These are phyloP conservation scores for Epistrophella euchroma DNA, from an alignment of 2,888 invertebrate genomes.

Conservation along the genomic window DNA sequence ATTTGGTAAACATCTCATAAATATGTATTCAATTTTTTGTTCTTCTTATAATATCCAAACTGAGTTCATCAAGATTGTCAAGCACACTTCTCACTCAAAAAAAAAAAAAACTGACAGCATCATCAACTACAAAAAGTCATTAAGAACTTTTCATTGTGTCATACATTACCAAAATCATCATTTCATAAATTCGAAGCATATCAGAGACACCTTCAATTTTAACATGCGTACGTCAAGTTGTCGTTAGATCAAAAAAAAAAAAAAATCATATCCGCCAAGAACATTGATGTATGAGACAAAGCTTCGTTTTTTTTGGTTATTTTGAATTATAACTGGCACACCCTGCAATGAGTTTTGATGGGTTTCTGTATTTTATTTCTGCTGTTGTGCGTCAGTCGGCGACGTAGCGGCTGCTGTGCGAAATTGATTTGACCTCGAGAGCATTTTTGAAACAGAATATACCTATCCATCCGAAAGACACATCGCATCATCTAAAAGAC, in stretches of 20 bases:
- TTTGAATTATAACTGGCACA: slow-evolving; percentile 20
- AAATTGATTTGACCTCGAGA: slow-evolving; percentile 52
- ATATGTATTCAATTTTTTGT: slow-evolving; percentile 3
- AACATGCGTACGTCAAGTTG: slow-evolving; percentile 1
- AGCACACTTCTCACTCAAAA: neutral
- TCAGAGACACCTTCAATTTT: slow-evolving; percentile 5
- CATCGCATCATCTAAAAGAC: too few relatives aligned
- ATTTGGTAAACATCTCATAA: slow-evolving; percentile 26
- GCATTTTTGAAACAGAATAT: slow-evolving; percentile 16
- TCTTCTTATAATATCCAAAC: neutral
- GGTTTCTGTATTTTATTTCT: neutral
- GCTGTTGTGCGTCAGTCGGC: slow-evolving; percentile 1
- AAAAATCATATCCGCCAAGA: neutral
- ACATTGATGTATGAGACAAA: neutral
- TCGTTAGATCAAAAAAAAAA: slow-evolving; percentile 20
- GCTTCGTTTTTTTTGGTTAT: neutral
- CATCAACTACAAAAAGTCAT: slow-evolving; percentile 18
- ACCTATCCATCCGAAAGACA: slow-evolving; percentile 27
- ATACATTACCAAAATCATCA: neutral
- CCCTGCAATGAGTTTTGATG: slow-evolving; percentile 26
- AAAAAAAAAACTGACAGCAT: slow-evolving; percentile 23
- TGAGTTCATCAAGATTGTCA: slow-evolving; percentile 25
- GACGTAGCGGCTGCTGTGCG: neutral
- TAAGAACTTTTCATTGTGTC: slow-evolving; percentile 11
- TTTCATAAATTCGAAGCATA: slow-evolving; percentile 20